Evolutionary conservation across 2,797 vertebrate species (phyloP), one percentile per base, ranked within the genome.

Genomic region (Micromesistius poutassou): DNA sequence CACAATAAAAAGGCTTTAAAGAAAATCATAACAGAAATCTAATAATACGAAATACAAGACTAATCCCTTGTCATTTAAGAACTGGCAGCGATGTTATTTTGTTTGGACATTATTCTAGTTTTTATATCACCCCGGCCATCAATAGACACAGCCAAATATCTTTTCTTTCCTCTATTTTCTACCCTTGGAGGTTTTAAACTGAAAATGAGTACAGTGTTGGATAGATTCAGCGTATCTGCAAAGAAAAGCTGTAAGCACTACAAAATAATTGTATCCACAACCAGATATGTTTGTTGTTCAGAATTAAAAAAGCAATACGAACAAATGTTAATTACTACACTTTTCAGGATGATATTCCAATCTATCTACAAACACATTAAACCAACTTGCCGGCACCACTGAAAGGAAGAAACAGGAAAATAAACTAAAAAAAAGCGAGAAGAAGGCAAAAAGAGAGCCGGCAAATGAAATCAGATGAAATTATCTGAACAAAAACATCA

Each of bases 101-200:
- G 84, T 83, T 85, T 91, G 72, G 25, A 83, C 79, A 86, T 70
- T 75, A 80, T 81, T 68, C 62, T 68, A 25, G 25, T 28, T 68
- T 68, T 68, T 28, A 68, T 68, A 68, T 68, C 62, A 68, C 55
- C 55, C 55, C 55, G n/a, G 62, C 62, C 62, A 30, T 68, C 62
- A 68, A 68, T 28, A 68, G 62, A 30, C 62, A 12, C 62, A 12
- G 16, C 62, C 62, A 68, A 68, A 68, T 68, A 10, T 68, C 62
- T 68, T 22, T 25, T 62, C 22, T 62, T 62, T 62, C 46, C 55
- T 55, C 6, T 4, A 13, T 9, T 72, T 46, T 38, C 55, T 10
- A 73, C 73, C 30, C 36, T 42, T 38, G 5, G 25, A 73, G 19
- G n/a, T 42, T n/a, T 25, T 40, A 36, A 76, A 82, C 36, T n/a